Base-by-base conservation (phyloP, 2,113 vertebrate genomes). In the Mixornis gularis region DNA sequence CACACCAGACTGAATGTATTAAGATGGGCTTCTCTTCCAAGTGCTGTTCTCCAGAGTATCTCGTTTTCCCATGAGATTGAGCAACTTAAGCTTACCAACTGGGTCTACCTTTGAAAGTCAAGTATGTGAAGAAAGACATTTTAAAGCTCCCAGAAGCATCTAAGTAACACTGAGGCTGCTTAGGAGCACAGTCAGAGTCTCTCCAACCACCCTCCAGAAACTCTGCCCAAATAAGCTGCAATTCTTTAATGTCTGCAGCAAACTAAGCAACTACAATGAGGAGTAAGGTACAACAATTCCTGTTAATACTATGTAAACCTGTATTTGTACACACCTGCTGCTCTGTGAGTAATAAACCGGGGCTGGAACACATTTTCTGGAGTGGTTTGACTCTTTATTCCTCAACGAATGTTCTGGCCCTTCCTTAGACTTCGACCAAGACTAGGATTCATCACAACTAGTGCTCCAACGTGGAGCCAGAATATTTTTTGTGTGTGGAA, bases 241-340 rank as follows among this genome's bases (percentile, higher is more conserved):
- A 70, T 46, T 71, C 51, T 66, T 66, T 27, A 65, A 15, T 11
- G 46, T 52, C 52, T 41, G 20, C 41, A 90, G 60, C 27, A 92
- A 76, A 86, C 49, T 74, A 29, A 51, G 55, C 72, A 88, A 62
- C 84, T 91, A 38, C 52, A 85, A 66, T 64, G 65, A 94, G 91
- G 24, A 93, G 30, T 68, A 92, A 85, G 43, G 78, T 60, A 94
- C 22, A 94, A 85, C 56, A 93, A 73, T 95, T 92, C 89, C 94
- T 94, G n/a, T 94, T 92, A 96, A 94, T 85, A 93, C 44, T 72
- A 26, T 68, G 48, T 85, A 95, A 95, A 95, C 94, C 93, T 96
- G 88, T 89, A 91, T 95, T 97, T 95, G 95, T 97, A 97, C 97
- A 97, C 96, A 98, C 97, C 97, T 98, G 97, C 96, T 96, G 95